These are phyloP conservation scores for Euleptes europaea DNA, from an alignment of 2,113 vertebrate species.

Conservation along the genomic window DNA sequence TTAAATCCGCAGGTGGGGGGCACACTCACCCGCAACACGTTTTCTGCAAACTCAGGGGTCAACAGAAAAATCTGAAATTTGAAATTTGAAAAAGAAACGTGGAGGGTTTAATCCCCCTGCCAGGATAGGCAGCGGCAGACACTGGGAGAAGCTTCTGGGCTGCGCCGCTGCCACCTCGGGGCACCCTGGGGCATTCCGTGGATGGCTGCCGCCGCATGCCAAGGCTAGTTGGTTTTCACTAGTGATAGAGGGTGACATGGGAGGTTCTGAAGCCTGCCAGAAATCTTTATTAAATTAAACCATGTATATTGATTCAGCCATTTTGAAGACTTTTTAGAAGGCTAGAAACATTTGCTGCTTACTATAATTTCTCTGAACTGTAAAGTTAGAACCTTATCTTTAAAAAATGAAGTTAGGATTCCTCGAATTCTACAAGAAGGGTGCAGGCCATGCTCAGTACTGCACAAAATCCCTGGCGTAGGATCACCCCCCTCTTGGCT, in stretches of 20 bases:
- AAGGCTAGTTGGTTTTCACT: neutral
- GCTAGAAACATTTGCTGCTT: neutral
- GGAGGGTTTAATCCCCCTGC: too few species aligned
- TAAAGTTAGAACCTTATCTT: neutral
- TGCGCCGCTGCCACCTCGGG: too few species aligned
- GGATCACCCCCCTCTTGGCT: neutral
- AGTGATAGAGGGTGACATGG: neutral
- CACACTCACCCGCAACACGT: too few species aligned
- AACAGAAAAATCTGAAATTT: too few species aligned
- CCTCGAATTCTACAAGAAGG: neutral
- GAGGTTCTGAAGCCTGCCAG: neutral
- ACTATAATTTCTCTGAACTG: neutral
- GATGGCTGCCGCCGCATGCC: too few species aligned
- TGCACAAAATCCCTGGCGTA: neutral
- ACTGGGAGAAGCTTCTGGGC: too few species aligned
- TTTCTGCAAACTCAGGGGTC: too few species aligned
- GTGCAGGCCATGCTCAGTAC: neutral
- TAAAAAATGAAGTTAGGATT: neutral
- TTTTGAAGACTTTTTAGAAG: neutral
- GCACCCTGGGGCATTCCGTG: too few species aligned
- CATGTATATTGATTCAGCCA: neutral
- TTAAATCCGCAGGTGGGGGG: too few species aligned
- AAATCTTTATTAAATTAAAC: neutral
- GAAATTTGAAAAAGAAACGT: too few species aligned
- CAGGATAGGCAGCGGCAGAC: too few species aligned